Evolutionary conservation across 2,113 vertebrate genomes (phyloP), one percentile per base, ranked within the genome.

Genomic region (Gymnobelideus leadbeateri): DNA sequence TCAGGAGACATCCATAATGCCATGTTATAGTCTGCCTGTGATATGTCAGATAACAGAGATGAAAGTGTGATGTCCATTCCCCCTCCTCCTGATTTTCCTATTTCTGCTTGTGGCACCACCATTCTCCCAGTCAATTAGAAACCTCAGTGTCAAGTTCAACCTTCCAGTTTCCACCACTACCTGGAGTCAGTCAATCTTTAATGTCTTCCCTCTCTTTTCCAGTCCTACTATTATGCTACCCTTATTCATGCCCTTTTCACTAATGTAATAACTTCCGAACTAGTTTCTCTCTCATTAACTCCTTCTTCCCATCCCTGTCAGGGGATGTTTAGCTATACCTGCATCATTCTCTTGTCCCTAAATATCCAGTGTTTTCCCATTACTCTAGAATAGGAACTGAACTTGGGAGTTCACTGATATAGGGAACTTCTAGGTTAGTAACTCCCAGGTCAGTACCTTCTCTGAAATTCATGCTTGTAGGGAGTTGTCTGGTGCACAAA

Each of bases 1-100:
- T 95, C 91, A 91, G 51, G 92, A 94, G 91, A 91, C 52, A 92
- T 84, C 89, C 77, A 16, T 51, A 92, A 94, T 37, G 7, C 47
- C 68, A 91, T 94, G 8, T 93, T 94, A 94, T 52, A 57, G 68
- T 84, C 43, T 31, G 43, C 43, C 57, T 94, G 31, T 89, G 3
- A 5, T 89, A 23, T 92, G 93, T 96, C 52, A 92, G 77, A 53
- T 89, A 89, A 49, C 26, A 89, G 68, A 84, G 68, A 84, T 84
- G 68, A 84, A 84, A 84, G 68, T 84, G n/a, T 21, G n/a, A 43
- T 84, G 16, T 84, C 16, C n/a, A 5, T 4, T 77, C 14, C 37
- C 19, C 19, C 6, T 84, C 19, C 68, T 43, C 16, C n/a, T 5
- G 31, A 84, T 43, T 43, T 84, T 43, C 68, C 68, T 8, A 84